Conservation (phyloP, 2,113 vertebrate species). For the Irena cyanogastra region DNA sequence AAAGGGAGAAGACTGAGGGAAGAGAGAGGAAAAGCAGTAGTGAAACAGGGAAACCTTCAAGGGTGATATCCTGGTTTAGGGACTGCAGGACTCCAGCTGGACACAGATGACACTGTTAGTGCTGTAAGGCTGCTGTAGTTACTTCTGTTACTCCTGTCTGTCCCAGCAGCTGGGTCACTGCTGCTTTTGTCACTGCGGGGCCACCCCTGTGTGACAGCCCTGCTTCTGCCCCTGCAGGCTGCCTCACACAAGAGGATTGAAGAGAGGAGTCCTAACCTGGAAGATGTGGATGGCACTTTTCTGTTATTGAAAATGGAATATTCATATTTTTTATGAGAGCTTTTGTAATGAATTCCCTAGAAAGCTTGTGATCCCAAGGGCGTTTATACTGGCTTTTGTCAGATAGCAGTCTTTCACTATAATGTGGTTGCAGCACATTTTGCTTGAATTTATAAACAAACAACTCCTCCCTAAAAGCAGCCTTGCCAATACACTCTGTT, state of each 20-base stretch:
- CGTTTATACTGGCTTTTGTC: neutral
- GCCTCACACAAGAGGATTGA: neutral
- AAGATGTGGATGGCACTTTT: neutral
- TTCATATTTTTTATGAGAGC: neutral
- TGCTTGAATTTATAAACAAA: constrained; percentile 27
- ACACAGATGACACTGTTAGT: neutral
- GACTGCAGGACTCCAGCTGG: neutral
- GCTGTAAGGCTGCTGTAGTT: neutral
- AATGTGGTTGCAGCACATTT: neutral
- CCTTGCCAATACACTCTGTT: neutral
- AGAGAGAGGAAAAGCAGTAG: neutral
- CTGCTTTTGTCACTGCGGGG: neutral
- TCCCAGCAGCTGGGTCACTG: neutral
- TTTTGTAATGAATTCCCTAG: neutral
- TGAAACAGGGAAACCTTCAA: neutral
- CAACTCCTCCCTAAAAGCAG: neutral
- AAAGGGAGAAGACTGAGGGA: neutral
- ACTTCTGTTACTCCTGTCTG: neutral
- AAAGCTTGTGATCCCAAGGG: neutral
- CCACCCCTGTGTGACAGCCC: neutral
- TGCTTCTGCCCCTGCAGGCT: neutral
- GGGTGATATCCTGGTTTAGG: neutral
- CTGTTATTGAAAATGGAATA: neutral
- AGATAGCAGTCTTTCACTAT: neutral
- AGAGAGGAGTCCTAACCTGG: neutral